Conservation (phyloP, 2,113 vertebrate genomes). For the Aspiorhynchus laticeps region DNA sequence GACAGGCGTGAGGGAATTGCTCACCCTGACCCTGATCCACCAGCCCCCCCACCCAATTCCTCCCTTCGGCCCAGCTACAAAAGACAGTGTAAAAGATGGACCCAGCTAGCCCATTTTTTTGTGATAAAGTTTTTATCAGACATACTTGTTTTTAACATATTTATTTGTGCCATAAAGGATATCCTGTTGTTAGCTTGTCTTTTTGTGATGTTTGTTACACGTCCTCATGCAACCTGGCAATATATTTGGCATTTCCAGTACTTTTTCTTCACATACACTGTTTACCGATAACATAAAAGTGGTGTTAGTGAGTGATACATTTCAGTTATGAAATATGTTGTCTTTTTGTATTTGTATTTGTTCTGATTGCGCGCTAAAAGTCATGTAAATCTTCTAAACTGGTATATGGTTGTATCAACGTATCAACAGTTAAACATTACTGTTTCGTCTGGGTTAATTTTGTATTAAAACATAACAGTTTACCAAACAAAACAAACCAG, state of each 20-base stretch:
- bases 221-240: background rate
- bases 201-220: background rate
- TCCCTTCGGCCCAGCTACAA: background rate
- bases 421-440: background rate
- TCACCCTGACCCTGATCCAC: conserved; percentile 40
- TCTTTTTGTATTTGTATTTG: background rate
- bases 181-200: background rate
- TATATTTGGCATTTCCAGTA: background rate
- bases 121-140: background rate
- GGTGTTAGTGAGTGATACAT: background rate
- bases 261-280: background rate
- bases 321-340: background rate
- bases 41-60: conserved; percentile 2
- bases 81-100: conserved; percentile 13
- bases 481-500: too few species aligned
- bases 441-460: background rate
- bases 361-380: background rate
- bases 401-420: background rate
- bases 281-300: background rate
- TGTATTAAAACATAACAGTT: background rate
- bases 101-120: background rate
- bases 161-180: background rate
- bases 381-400: too few species aligned
- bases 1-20: conserved; percentile 57
- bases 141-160: background rate